Base-by-base conservation (phyloP, 2,797 vertebrate species). In the Malurus leucopterus region DNA sequence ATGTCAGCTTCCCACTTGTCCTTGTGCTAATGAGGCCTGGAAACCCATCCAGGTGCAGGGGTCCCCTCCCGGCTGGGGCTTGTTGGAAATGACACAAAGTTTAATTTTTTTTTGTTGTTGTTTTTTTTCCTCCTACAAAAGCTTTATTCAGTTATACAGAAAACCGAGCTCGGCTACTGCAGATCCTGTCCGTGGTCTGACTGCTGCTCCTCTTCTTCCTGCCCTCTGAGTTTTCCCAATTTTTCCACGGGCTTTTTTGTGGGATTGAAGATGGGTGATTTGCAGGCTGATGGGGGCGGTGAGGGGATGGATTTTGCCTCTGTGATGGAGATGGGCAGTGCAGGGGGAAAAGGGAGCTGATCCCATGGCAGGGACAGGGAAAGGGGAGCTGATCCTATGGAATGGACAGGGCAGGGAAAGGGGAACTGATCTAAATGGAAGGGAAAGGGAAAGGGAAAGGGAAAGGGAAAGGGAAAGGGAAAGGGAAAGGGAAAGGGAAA, bases 81-180 rank as follows among this genome's bases (percentile, higher is more conserved):
- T 8, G 17, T 10, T 34, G 44, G n/a, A 58, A 83, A 23, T 2
- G 18, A 50, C 3, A 18, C 51, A 19, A 19, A 50, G 8, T 27
- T 72, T 4, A 15, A 26, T 4, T 44, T 10, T 7, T 10, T 24
- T 53, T 24, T 30, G 17, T 59, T 47, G 13, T 49, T 1, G 1
- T n/a, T 27, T 10, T 10, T 18, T 14, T 32, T 17, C 3, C 30
- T n/a, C 36, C 38, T 30, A 13, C 51, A 43, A 36, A 73, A 57
- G 17, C 22, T 13, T 15, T 0, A 1, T 43, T 36, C 8, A 10
- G n/a, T 22, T 22, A 3, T 3, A 1, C 0, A 12, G 26, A 15
- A 9, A 43, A 7, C 17, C 24, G 24, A 1, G 12, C n/a, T 18
- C 27, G 12, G 27, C 47, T 36, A 27, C 65, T 8, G 47, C 0